These are phyloP conservation scores for Sphyrna mokarran DNA, from an alignment of 2,113 vertebrate species.

Conservation along the genomic window DNA sequence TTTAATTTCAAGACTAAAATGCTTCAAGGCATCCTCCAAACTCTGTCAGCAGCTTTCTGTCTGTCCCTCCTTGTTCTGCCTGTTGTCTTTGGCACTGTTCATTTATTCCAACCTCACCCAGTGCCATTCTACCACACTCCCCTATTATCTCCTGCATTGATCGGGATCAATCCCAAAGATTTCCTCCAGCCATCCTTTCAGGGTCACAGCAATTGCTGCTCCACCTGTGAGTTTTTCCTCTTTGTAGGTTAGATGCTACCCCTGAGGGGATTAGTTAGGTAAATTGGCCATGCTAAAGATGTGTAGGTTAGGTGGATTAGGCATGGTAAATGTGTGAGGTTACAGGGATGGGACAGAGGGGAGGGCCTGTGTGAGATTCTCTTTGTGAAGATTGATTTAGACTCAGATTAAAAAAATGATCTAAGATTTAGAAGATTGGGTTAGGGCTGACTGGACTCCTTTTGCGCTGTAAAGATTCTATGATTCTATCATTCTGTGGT, in stretches of 20 bases:
- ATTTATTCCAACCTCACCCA: not conserved
- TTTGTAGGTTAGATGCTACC: not conserved
- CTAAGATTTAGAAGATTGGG: too few species aligned
- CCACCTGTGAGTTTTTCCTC: not conserved
- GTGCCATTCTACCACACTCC: not conserved
- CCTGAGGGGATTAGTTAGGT: too few species aligned
- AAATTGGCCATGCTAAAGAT: too few species aligned
- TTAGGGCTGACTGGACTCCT: too few species aligned
- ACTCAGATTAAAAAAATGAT: too few species aligned
- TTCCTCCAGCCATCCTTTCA: not conserved
- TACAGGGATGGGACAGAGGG: too few species aligned
- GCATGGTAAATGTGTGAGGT: too few species aligned
- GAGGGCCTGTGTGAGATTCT: too few species aligned
- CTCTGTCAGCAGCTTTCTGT: not conserved
- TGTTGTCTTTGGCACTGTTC: not conserved
- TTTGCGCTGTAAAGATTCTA: too few species aligned
- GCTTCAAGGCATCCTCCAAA: not conserved
- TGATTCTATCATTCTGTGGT: too few species aligned
- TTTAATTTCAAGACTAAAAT: not conserved
- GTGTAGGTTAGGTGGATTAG: too few species aligned
- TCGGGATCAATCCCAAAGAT: not conserved
- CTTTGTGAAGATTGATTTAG: too few species aligned
- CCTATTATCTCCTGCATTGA: not conserved
- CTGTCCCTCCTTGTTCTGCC: not conserved
- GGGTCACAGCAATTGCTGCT: not conserved